A percentile compares a stretch with the other conserved stretches of the same genome.
These are phyloP conservation scores for Zophobas morio DNA, from an alignment of 1,140 invertebrate genomes.

Conservation along the genomic window DNA sequence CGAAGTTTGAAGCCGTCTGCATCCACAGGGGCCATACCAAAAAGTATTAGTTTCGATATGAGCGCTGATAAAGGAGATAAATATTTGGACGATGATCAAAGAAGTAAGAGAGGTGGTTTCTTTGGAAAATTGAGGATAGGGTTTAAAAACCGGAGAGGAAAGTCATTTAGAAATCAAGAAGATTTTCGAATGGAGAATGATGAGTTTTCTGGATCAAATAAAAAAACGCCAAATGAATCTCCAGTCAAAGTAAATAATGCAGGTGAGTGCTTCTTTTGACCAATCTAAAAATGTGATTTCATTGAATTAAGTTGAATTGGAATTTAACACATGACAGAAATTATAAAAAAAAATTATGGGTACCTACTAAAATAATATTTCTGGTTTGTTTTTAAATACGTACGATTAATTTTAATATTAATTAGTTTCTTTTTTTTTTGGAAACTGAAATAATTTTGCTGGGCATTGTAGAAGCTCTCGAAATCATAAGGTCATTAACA, in stretches of 20 bases:
- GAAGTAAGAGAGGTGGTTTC: slow-evolving; percentile 73
- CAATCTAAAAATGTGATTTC: too few species aligned
- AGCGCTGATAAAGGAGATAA: slow-evolving; percentile 87
- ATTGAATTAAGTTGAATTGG: slow-evolving; percentile 5
- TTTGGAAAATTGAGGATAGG: slow-evolving; percentile 81
- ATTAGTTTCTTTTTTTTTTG: too few species aligned
- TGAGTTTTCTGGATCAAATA: slow-evolving; percentile 55
- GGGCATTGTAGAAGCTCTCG: too few species aligned
- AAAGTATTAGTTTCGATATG: slow-evolving; percentile 93
- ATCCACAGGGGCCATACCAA: slow-evolving; percentile 89
- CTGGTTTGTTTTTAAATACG: slow-evolving; percentile 52
- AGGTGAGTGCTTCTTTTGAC: slow-evolving; percentile 36
- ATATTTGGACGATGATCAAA: slow-evolving; percentile 74
- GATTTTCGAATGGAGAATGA: slow-evolving; percentile 69
- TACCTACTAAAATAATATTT: slow-evolving; percentile 22
- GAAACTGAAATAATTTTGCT: too few species aligned
- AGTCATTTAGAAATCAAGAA: slow-evolving; percentile 69
- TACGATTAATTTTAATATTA: too few species aligned
- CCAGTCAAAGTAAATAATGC: slow-evolving; percentile 52
- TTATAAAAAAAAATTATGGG: slow-evolving; percentile 2
- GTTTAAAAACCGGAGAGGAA: slow-evolving; percentile 76
- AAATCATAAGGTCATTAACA: too few species aligned
- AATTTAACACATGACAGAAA: too few species aligned
- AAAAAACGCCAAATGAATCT: slow-evolving; percentile 47
- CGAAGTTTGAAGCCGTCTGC: slow-evolving; percentile 69